A percentile compares a stretch with the other conserved stretches of the same genome.
phyloP scores from a whole-genome alignment of 2,888 invertebrate genomes.

The Lasioglossum figueresi region DNA sequence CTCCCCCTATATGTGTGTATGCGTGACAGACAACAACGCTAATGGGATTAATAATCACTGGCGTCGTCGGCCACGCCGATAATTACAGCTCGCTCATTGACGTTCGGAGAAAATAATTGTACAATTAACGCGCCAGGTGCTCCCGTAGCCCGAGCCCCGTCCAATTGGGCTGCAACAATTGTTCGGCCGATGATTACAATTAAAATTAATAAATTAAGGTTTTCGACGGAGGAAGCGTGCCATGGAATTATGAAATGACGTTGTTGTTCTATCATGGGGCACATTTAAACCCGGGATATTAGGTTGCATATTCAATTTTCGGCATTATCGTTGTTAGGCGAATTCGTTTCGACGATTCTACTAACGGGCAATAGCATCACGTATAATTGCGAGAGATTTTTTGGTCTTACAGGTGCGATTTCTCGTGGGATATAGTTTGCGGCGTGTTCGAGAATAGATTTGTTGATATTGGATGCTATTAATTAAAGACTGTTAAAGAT shows the following conservation, averaged over 20 bases:
- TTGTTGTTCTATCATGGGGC: background rate
- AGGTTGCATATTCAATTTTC: background rate
- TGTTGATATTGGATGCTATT: background rate
- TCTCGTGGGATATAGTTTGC: background rate
- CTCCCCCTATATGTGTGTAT: background rate
- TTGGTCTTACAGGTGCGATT: background rate
- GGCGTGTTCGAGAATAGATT: background rate
- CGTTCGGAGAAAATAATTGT: background rate
- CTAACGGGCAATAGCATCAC: background rate
- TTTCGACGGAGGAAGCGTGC: background rate
- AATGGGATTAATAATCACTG: background rate
- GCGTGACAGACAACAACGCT: background rate
- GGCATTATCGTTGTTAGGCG: background rate
- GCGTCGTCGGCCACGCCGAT: background rate
- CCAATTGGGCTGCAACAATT: background rate
- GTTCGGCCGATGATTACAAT: background rate
- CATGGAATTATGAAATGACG: background rate
- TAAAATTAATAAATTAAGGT: conserved; percentile 9
- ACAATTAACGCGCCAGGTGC: background rate
- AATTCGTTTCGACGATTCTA: background rate
- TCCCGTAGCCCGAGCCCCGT: background rate
- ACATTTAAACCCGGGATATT: background rate
- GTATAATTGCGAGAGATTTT: background rate
- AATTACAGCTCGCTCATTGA: background rate
- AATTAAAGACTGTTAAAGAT: background rate